Evolutionary conservation across 1,140 invertebrate species (phyloP).

Genomic region (Saxidomus purpurata): DNA sequence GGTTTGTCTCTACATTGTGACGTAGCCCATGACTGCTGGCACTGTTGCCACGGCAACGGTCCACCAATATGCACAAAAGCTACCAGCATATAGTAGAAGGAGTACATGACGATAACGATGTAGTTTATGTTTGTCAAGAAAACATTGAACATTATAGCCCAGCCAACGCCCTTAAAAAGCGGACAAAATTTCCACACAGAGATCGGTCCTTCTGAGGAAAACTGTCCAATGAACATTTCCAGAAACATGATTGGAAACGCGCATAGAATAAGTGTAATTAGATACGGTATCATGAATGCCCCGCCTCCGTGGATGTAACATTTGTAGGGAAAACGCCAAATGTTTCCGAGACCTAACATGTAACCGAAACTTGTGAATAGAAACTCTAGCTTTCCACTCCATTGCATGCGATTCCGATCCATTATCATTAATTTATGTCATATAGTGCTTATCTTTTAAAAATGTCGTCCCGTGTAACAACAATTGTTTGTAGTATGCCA

Average conservation of each 20-base stretch:
- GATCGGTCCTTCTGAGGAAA: conserved; percentile 81
- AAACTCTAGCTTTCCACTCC: conserved; percentile 85
- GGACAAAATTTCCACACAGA: conserved; percentile 94
- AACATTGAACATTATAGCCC: conserved; percentile 89
- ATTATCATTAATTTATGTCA: no score
- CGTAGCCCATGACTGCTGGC: conserved; percentile 74
- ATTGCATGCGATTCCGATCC: conserved; percentile 63
- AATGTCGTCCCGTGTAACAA: no score
- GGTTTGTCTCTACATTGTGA: conserved; percentile 65
- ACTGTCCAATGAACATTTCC: conserved; percentile 86
- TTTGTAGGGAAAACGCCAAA: conserved; percentile 73
- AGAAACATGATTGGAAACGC: conserved; percentile 85
- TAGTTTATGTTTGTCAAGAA: conserved; percentile 85
- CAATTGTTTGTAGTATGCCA: no score
- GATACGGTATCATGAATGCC: conserved; percentile 80
- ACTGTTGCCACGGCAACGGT: conserved; percentile 79
- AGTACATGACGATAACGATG: conserved; percentile 86
- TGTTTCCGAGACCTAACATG: conserved; percentile 83
- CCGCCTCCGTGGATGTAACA: conserved; percentile 72
- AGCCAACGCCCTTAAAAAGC: conserved; percentile 97
- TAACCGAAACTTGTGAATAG: conserved; percentile 84
- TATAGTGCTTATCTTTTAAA: no score
- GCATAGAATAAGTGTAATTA: conserved; percentile 81
- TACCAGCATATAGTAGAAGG: conserved; percentile 84
- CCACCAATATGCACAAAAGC: conserved; percentile 79